Evolutionary conservation across 2,113 vertebrate genomes (phyloP), one percentile per base, ranked within the genome.

Genomic region (Elanus axillaris): DNA sequence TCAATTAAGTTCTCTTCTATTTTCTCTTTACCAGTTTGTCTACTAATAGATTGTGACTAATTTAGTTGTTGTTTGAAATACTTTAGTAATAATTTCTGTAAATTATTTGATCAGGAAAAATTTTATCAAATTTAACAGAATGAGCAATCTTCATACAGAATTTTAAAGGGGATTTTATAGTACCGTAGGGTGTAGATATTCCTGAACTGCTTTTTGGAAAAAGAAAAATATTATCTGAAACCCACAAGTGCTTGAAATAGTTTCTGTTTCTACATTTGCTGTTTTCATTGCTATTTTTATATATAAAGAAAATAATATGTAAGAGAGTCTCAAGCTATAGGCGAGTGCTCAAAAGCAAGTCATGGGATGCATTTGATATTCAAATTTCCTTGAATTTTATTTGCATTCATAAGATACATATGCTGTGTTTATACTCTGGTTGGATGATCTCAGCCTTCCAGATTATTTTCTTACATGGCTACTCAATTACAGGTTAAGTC

Each of bases 361-460:
- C 36, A 84, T 47, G 18, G 55, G 10, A 75, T 60, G 19, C 38
- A 89, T 84, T 78, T 93, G 79, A 91, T 91, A 92, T 78, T 94
- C 68, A 95, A 78, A 97, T 90, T 89, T 94, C 72, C 31, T 91
- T 81, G 66, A 77, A 90, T 94, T 93, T 91, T 86, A 76, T 94
- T 95, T 93, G 71, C 69, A 95, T 90, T 90, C 43, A 36, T 80
- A 88, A 90, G 42, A 79, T 40, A 58, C 9, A 42, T 40, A 83
- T 47, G 9, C 10, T 38, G 17, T 71, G 47, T 91, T 85, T 94
- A 42, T 95, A 92, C 40, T 88, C 62, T 88, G 64, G 88, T 38
- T 90, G 86, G 73, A 75, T 91, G 76, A 88, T 81, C 60, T 93
- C 79, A 74, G 0, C 56, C 15, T 86, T 77, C 11, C 19, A 55